Evolutionary conservation across 2,113 vertebrate genomes (phyloP).

Genomic region (western clawed frog (Xenopus tropicalis)): DNA sequence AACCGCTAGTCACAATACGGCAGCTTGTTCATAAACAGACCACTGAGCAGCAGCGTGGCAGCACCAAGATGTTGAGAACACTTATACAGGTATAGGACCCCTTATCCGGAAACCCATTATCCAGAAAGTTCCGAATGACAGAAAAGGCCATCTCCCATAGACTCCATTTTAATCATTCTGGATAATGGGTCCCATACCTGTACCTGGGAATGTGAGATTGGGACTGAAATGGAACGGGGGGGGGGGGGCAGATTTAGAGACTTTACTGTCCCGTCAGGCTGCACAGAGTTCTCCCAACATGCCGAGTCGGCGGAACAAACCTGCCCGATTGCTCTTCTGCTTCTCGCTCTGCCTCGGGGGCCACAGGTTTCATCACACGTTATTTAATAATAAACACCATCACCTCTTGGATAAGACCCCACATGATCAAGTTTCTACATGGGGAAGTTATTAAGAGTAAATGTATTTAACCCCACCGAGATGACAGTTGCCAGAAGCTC

Average conservation of each 20-base stretch:
- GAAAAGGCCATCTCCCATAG: too few species aligned
- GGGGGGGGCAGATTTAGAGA: too few species aligned
- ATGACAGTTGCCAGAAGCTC: too few species aligned
- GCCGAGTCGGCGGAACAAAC: not conserved
- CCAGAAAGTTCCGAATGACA: too few species aligned
- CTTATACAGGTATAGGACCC: too few species aligned
- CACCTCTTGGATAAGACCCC: not conserved
- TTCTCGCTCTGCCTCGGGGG: constrained; percentile 2
- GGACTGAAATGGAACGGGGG: too few species aligned
- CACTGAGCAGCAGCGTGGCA: too few species aligned
- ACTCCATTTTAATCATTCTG: too few species aligned
- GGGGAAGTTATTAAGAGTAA: not conserved
- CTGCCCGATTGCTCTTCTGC: not conserved
- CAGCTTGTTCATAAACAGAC: too few species aligned
- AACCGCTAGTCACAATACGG: too few species aligned
- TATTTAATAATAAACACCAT: constrained; percentile 7
- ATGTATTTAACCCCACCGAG: not conserved
- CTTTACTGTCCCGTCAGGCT: not conserved
- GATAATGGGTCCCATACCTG: too few species aligned
- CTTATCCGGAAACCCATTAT: too few species aligned
- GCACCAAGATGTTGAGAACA: not conserved
- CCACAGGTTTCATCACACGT: constrained; percentile 5
- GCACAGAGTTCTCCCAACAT: not conserved
- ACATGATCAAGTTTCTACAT: not conserved
- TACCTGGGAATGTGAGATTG: not conserved